Evolutionary conservation across 37 sponge, comb jelly and placozoan genomes (phyloP).

Genomic region (Petrosia ficiformis): DNA sequence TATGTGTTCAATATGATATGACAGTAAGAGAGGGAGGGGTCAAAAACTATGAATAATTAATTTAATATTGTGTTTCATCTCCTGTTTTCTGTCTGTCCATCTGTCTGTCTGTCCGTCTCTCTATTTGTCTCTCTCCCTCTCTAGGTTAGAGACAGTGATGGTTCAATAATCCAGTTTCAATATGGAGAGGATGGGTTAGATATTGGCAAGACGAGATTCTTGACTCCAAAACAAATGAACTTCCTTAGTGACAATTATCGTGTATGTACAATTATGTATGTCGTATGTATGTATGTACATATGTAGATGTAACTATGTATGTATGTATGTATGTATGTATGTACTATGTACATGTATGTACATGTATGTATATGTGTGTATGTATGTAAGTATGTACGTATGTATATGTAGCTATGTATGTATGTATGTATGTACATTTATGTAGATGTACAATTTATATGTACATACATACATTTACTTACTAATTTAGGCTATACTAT

Average conservation of each 20-base stretch:
- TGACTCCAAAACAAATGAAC: constrained; percentile 61
- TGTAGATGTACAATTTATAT: too few species aligned
- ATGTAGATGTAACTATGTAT: too few species aligned
- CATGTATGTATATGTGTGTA: not conserved
- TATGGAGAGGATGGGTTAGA: constrained; percentile 96
- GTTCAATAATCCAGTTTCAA: constrained; percentile 91
- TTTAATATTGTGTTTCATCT: too few species aligned
- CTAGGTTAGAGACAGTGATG: constrained; percentile 94
- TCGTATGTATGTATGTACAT: not conserved
- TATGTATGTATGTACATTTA: not conserved
- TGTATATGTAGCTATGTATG: too few species aligned
- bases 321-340: too few species aligned
- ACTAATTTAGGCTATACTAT: constrained; percentile 34
- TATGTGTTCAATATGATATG: constrained; percentile 83
- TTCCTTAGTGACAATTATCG: constrained; percentile 75
- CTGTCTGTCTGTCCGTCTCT: too few species aligned
- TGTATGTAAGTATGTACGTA: too few species aligned
- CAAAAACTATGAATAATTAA: too few species aligned
- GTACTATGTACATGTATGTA: constrained; percentile 2
- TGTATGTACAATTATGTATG: constrained; percentile 22
- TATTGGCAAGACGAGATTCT: constrained; percentile 66
- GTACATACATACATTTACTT: too few species aligned
- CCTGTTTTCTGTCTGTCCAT: too few species aligned
- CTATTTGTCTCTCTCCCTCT: not conserved
- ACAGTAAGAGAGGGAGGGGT: constrained; percentile 61